Evolutionary conservation across 2,113 vertebrate genomes (phyloP).

Genomic region (Tachycineta bicolor): DNA sequence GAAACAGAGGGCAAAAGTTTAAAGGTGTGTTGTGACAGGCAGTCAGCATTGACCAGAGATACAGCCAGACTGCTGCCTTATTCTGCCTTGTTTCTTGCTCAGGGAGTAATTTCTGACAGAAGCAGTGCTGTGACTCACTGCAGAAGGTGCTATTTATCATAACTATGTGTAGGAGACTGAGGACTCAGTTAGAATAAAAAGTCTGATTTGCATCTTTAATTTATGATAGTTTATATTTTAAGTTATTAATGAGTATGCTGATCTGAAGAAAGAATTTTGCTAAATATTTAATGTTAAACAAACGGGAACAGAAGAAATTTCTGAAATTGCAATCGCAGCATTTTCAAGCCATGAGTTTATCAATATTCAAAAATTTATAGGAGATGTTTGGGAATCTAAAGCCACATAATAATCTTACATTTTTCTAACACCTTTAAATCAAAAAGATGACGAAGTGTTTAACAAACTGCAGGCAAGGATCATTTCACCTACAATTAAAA

Average conservation of each 20-base stretch:
- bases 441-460: not conserved
- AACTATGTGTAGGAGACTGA: conserved; percentile 1
- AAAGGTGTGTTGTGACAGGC: not conserved
- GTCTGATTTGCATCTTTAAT: conserved; percentile 56
- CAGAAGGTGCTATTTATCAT: conserved; percentile 36
- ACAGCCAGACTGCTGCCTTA: not conserved
- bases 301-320: conserved; percentile 55
- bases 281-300: conserved; percentile 75
- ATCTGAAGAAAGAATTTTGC: conserved; percentile 63
- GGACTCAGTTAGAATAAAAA: conserved; percentile 49
- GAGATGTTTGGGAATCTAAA: conserved; percentile 29
- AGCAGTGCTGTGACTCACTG: not conserved
- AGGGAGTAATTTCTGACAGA: not conserved
- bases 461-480: not conserved
- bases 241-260: conserved; percentile 70
- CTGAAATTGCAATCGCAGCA: conserved; percentile 34
- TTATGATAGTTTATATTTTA: conserved; percentile 57
- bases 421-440: conserved; percentile 9
- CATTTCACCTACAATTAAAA: not conserved
- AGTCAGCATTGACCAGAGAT: not conserved
- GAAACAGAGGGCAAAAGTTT: not conserved
- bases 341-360: conserved; percentile 29
- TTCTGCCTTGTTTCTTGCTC: not conserved
- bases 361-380: conserved; percentile 33
- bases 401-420: not conserved